A percentile compares a stretch with the other conserved stretches of the same genome.
phyloP scores from a whole-genome alignment of 2,113 vertebrate genomes.

The Fulmarus glacialis region DNA sequence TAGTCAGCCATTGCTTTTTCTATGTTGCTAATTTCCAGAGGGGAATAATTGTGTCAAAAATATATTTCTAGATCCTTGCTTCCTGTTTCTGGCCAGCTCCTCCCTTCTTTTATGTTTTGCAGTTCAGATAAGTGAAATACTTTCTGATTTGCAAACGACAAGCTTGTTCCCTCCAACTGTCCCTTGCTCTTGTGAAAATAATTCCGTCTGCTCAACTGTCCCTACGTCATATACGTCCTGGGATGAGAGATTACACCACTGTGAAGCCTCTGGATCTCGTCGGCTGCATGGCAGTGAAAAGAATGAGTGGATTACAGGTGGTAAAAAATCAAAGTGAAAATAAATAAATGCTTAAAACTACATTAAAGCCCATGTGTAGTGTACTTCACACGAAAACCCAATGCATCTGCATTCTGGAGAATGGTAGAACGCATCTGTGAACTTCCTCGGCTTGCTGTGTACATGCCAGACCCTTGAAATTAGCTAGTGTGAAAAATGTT shows the following conservation, averaged over 20 bases:
- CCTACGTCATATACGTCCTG: neutral
- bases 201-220: neutral
- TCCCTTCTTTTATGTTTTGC: slow-evolving; percentile 14
- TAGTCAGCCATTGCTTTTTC: neutral
- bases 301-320: neutral
- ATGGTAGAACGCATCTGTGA: neutral
- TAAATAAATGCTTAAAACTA: neutral
- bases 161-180: slow-evolving; percentile 16
- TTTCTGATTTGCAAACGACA: slow-evolving; percentile 48
- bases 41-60: neutral
- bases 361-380: neutral
- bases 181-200: slow-evolving; percentile 41
- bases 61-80: slow-evolving; percentile 8
- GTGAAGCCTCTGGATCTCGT: neutral
- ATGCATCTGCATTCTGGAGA: neutral
- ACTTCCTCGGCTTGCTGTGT: slow-evolving; percentile 11
- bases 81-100: slow-evolving; percentile 36
- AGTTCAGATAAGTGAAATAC: slow-evolving; percentile 31
- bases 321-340: neutral
- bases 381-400: neutral
- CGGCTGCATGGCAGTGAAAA: neutral
- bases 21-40: neutral
- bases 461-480: neutral
- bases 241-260: neutral
- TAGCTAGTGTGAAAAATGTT: neutral